These are phyloP conservation scores for Zaprionus davidi DNA, from an alignment of 1,140 invertebrate species.

Conservation along the genomic window DNA sequence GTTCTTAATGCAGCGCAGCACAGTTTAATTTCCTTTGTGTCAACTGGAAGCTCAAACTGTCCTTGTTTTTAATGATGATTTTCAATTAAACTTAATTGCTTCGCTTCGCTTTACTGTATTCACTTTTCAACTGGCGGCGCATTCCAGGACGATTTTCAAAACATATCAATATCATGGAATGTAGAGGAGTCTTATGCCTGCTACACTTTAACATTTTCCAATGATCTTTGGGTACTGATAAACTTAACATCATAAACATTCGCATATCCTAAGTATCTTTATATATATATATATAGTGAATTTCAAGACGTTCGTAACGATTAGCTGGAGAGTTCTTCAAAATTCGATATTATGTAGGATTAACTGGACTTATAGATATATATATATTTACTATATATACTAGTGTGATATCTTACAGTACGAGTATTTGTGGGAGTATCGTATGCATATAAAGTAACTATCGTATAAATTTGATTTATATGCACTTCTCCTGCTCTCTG, in stretches of 20 bases:
- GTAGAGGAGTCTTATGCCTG: too few species aligned
- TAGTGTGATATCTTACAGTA: slow-evolving; percentile 19
- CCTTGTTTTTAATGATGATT: slow-evolving; percentile 17
- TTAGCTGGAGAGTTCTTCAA: slow-evolving; percentile 30
- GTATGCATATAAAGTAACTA: slow-evolving; percentile 32
- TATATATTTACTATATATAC: not conserved
- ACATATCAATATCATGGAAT: not conserved
- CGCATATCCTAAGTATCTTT: slow-evolving; percentile 4
- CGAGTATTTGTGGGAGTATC: slow-evolving; percentile 1
- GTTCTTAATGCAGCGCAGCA: slow-evolving; percentile 14
- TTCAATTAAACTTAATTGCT: slow-evolving; percentile 43
- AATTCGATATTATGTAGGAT: slow-evolving; percentile 29
- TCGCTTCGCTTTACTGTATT: slow-evolving; percentile 13
- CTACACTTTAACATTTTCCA: too few species aligned
- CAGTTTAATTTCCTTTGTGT: slow-evolving; percentile 43
- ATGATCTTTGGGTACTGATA: not conserved
- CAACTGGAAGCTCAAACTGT: slow-evolving; percentile 55
- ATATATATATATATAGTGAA: not conserved
- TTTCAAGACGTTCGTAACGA: slow-evolving; percentile 16
- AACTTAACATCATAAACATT: not conserved
- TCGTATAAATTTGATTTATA: slow-evolving; percentile 73
- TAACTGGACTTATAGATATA: slow-evolving; percentile 20
- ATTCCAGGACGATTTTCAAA: not conserved
- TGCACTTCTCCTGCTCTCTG: slow-evolving; percentile 20
- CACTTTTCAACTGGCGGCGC: not conserved